Evolutionary conservation across 2,797 vertebrate species (phyloP).

Genomic region (Amblyopsis hoosieri): DNA sequence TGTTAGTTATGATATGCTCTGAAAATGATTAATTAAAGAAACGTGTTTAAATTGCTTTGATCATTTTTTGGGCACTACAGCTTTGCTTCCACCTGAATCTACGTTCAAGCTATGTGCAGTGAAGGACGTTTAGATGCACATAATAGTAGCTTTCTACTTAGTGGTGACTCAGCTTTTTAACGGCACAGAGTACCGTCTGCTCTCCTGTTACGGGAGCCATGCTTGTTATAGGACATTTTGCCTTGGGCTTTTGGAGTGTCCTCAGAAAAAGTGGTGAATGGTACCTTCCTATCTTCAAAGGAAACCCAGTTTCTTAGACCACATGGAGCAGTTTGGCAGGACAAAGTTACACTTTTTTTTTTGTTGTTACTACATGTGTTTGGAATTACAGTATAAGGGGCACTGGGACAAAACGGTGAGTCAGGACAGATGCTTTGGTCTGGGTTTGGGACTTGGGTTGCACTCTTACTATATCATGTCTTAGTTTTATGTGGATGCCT

Average conservation of each 20-base stretch:
- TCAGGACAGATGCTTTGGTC: too few relatives aligned
- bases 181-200: constrained; percentile 2
- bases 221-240: constrained; percentile 22
- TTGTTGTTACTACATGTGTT: constrained; percentile 48
- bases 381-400: constrained; percentile 25
- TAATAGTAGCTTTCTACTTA: constrained; percentile 13
- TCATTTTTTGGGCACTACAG: too few relatives aligned
- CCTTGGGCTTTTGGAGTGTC: constrained; percentile 51
- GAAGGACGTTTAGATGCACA: not conserved
- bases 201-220: constrained; percentile 25
- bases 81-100: too few relatives aligned
- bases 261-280: constrained; percentile 41
- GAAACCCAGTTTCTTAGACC: constrained; percentile 48
- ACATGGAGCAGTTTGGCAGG: constrained; percentile 48
- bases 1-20: not conserved
- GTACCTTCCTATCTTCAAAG: constrained; percentile 58
- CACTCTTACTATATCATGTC: too few relatives aligned
- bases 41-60: not conserved
- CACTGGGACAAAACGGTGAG: too few relatives aligned
- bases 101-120: too few relatives aligned
- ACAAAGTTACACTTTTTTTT: constrained; percentile 33
- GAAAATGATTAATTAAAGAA: not conserved
- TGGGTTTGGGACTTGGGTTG: too few relatives aligned
- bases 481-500: too few relatives aligned
- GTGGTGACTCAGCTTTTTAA: constrained; percentile 19